A percentile compares a stretch with the other conserved stretches of the same genome.
phyloP scores from a whole-genome alignment of 2,113 vertebrate genomes.

The Pelodiscus sinensis region DNA sequence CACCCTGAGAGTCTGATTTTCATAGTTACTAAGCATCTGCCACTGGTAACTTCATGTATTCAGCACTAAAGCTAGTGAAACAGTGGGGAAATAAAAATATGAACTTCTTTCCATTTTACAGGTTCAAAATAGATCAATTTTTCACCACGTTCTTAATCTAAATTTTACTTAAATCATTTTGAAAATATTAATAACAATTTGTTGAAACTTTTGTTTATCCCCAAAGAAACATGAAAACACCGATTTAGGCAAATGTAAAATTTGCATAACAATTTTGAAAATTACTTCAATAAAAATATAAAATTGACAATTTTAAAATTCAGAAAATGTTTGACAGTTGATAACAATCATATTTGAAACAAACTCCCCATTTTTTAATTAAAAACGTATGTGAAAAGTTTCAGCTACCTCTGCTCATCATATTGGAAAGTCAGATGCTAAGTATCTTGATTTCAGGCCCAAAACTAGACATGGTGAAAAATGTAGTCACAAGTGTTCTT shows the following conservation, averaged over 20 bases:
- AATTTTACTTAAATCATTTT: background rate
- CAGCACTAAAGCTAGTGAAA: background rate
- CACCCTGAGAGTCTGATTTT: no score
- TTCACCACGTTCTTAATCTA: background rate
- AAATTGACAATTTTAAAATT: background rate
- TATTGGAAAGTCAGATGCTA: background rate
- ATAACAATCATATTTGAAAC: background rate
- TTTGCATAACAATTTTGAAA: background rate
- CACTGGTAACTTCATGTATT: background rate
- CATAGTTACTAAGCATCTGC: no score
- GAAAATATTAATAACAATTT: background rate
- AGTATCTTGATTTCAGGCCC: background rate
- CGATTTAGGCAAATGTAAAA: background rate
- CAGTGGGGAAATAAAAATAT: background rate
- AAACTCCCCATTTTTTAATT: fast-evolving
- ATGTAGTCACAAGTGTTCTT: background rate
- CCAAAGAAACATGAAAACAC: background rate
- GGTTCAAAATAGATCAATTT: background rate
- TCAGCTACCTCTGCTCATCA: background rate
- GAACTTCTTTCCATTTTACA: background rate
- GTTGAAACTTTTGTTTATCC: background rate
- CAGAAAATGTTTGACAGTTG: background rate
- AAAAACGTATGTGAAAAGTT: background rate
- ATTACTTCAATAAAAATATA: background rate
- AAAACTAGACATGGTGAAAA: background rate